Conservation (phyloP, 2,888 invertebrate species). For the Melipona beecheii region DNA sequence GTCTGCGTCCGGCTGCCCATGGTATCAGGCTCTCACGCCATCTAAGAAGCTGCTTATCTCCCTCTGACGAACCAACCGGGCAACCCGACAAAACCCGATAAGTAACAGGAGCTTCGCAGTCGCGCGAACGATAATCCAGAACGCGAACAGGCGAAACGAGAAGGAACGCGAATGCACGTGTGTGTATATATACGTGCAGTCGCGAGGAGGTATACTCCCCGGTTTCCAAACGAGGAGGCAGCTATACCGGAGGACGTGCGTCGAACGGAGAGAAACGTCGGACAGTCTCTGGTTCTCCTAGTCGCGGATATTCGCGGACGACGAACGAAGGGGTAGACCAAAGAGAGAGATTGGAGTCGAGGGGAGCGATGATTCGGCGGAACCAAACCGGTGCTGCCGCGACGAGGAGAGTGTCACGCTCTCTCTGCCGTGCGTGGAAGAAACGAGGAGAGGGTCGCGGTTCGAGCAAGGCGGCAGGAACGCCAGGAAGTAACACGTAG, state of each 20-base stretch:
- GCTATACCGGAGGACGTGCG: too few species aligned
- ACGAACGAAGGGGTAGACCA: constrained; percentile 46
- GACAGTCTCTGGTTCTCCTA: constrained; percentile 1
- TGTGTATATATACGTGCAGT: too few species aligned
- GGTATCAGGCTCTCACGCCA: constrained; percentile 77
- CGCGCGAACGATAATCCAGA: neutral
- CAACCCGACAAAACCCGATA: constrained; percentile 3
- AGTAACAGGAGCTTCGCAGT: constrained; percentile 24
- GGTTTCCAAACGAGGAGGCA: too few species aligned
- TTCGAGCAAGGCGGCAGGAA: constrained; percentile 73
- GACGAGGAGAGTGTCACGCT: constrained; percentile 62
- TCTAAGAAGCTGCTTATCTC: neutral
- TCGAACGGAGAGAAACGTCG: neutral
- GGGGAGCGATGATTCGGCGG: constrained; percentile 11
- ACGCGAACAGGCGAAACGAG: constrained; percentile 26
- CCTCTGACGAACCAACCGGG: neutral
- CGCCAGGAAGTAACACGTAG: constrained; percentile 59
- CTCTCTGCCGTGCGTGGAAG: constrained; percentile 79
- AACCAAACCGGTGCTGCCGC: constrained; percentile 80
- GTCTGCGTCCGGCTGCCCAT: constrained; percentile 82
- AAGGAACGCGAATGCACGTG: constrained; percentile 15
- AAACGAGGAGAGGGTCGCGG: constrained; percentile 82
- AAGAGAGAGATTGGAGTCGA: neutral
- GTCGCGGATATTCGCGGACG: neutral
- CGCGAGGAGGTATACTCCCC: neutral